Base-by-base conservation (phyloP, 2,797 vertebrate genomes). In the Merluccius polli region DNA sequence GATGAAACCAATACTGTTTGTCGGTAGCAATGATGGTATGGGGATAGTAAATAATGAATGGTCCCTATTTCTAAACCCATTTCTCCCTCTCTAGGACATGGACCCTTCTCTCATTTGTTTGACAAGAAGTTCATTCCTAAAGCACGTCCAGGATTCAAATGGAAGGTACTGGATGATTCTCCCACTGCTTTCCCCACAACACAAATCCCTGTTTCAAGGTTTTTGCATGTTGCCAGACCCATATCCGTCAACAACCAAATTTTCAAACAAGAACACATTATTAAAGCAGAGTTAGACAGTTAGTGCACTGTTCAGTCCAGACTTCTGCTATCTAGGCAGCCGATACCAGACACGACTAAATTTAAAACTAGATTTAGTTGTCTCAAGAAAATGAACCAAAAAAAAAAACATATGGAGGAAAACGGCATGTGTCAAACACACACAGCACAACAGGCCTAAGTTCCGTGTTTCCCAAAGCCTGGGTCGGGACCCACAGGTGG, bases 31-130 rank as follows among this genome's bases (percentile, higher is more conserved):
- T n/a, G 52, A 59, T 59, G 52, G 33, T 35, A 38, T 38, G 36
- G 33, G n/a, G 59, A 65, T 27, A 24, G 59, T 65, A 65, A 65
- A 65, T 65, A 16, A n/a, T 59, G 52, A 59, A 59, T 9, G n/a
- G 6, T n/a, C n/a, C 52, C 21, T 59, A 59, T 24, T 65, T 4
- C 59, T 65, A 27, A 65, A 65, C 24, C n/a, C 24, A 27, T 65
- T 65, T 65, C 59, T 65, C 59, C 59, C 80, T 83, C 85, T 92
- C 75, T 88, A 98, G 98, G 97, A 90, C 98, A 99, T 59, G 98
- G 98, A 0, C 97, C 98, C 1, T 99, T 98, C 89, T 99, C 96
- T 72, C 98, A 99, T 77, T 94, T 98, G 96, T 99, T 96, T 87
- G 98, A 99, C 86, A 91, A 92, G 87, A 93, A 91, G 86, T 99